phyloP scores from a whole-genome alignment of 2,888 invertebrate species.

The Tridacna gigas region DNA sequence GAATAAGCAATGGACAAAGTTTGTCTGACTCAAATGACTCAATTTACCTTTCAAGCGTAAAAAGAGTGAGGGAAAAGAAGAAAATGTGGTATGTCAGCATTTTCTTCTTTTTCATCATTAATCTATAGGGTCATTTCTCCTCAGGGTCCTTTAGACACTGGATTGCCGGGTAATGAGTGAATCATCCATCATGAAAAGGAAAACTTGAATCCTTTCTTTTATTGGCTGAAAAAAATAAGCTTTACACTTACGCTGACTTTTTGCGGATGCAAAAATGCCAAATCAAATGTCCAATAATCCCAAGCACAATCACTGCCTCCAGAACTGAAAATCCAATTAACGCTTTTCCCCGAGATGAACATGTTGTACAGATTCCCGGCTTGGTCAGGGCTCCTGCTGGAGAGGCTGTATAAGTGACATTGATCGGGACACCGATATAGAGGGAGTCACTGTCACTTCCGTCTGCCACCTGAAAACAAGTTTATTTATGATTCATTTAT shows the following conservation, averaged over 20 bases:
- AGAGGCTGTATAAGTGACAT: neutral
- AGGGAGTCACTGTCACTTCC: neutral
- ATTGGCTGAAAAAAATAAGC: too few species aligned
- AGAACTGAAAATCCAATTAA: constrained; percentile 6
- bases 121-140: too few species aligned
- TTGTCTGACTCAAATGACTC: neutral
- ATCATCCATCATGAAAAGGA: too few species aligned
- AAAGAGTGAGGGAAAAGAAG: too few species aligned
- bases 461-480: constrained; percentile 2
- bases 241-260: neutral
- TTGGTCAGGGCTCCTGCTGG: neutral
- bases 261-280: constrained; percentile 1
- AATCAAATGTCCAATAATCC: constrained; percentile 2
- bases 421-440: neutral
- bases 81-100: too few species aligned
- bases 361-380: constrained; percentile 3
- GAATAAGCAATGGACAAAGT: too few species aligned
- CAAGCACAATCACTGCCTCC: constrained; percentile 8
- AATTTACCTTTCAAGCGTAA: too few species aligned
- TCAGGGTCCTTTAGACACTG: neutral
- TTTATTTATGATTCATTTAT: too few species aligned
- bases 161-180: neutral
- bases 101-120: too few species aligned
- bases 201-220: too few species aligned
- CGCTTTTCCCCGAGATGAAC: constrained; percentile 10